Percentiles rank a stretch among this genome's conserved stretches.
Evolutionary conservation across 2,113 vertebrate species (phyloP).

Genomic region (Chionomys nivalis): DNA sequence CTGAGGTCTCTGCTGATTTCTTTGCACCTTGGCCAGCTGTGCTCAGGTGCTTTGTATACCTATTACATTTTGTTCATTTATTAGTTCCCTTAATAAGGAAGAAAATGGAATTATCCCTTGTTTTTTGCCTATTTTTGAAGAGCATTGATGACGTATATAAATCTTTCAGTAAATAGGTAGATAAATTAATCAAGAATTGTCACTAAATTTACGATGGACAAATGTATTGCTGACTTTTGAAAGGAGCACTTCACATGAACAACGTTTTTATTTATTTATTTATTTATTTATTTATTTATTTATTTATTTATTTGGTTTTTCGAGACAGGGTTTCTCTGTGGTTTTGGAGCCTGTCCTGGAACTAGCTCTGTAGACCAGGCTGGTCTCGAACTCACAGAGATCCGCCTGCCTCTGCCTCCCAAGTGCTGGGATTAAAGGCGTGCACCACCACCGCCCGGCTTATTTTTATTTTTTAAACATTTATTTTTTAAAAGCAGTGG

Average conservation of each 20-base stretch:
- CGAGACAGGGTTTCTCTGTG: no score
- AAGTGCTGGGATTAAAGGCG: no score
- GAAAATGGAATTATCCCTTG: not conserved
- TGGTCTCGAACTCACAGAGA: no score
- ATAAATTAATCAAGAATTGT: not conserved
- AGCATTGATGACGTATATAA: not conserved
- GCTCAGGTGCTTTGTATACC: not conserved
- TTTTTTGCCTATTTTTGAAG: not conserved
- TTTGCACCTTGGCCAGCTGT: not conserved
- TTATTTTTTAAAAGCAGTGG: not conserved
- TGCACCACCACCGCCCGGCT: no score
- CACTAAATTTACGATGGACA: not conserved
- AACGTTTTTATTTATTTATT: not conserved
- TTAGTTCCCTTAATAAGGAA: not conserved
- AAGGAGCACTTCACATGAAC: not conserved
- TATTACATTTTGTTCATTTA: not conserved
- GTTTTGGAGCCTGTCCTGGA: no score
- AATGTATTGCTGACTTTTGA: not conserved
- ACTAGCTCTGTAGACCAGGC: no score
- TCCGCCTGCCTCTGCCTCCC: no score
- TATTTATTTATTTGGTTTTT: no score
- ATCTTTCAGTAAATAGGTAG: not conserved
- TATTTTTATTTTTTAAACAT: not conserved
- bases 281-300: not conserved
- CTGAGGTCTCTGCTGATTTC: not conserved